Base-by-base conservation (phyloP, 1,140 invertebrate genomes). In the Odontomachus brunneus region DNA sequence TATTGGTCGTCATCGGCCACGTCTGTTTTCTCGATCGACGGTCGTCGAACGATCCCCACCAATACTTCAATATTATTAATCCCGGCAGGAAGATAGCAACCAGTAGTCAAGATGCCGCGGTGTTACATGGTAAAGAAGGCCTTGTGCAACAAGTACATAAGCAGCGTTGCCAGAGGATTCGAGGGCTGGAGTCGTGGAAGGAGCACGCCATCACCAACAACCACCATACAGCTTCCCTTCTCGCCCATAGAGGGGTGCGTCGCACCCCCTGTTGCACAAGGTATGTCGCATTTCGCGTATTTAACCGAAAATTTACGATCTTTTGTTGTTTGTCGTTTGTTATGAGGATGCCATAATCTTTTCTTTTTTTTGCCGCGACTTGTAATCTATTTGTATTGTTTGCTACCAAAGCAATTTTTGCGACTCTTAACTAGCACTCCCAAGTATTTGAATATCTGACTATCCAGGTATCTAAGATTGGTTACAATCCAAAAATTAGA, bases 101-200 rank as follows among this genome's bases (percentile, higher is more conserved):
- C 66, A 76, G 67, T 67, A 83, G 48, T 57, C 89, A 93, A 92
- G 71, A 94, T 95, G 95, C 95, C 95, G 83, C 94, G 95, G 44
- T 95, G 94, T 86, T 95, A 95, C 80, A 95, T 95, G 95, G 95
- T 95, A 78, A 95, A 95, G 91, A 95, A 95, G 83, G 91, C 94
- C 53, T 62, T 94, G 87, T 94, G 94, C 94, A 94, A 94, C 93
- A 95, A 95, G 92, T 95, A 95, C 84, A 94, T 93, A 82, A 94
- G 76, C 83, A 92, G 92, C 81, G 90, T 94, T 60, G 87, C 91
- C 72, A 91, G 92, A 82, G 91, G 91, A 74, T 94, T 93, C 67
- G 94, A 94, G 33, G 92, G 81, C 57, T 93, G 92, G 93, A 88
- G 87, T 63, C 91, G 92, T 33, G 91, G 91, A 82, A 90, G 91